Evolutionary conservation across 1,140 invertebrate genomes (phyloP), one percentile per base, ranked within the genome.

Genomic region (Philotrypesis tridentata): DNA sequence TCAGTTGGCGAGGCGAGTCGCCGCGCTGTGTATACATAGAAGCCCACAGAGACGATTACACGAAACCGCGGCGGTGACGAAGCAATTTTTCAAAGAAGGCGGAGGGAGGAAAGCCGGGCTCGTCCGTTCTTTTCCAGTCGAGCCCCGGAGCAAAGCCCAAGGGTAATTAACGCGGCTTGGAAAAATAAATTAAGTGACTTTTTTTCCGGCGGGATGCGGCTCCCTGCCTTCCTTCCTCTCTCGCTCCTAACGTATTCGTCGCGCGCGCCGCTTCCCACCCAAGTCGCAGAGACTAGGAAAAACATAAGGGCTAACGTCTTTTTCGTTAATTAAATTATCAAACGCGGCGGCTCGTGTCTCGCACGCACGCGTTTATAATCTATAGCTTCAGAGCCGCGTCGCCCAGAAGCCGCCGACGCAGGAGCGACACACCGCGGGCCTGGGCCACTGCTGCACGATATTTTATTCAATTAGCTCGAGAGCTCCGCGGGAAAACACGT

Each of bases 151-250:
- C 48, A 55, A 55, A 55, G 48, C 48, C 11, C 21, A 17, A n/a
- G 27, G 31, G 31, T 70, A 70, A 70, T 70, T 70, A 70, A 21
- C 33, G 29, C 68, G 29, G 21, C 27, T 29, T 70, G 68, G 25
- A 37, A 70, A 70, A 70, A 33, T 70, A 33, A 70, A 70, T 70
- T 70, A 70, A n/a, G 31, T 17, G n/a, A 31, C 21, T 70, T 40
- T 65, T 65, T 65, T 61, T 4, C 11, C 63, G 27, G 11, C 7
- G n/a, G 25, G 61, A 63, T 48, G 40, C n/a, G n/a, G n/a, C n/a
- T n/a, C n/a, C n/a, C n/a, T n/a, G n/a, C n/a, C n/a, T n/a, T n/a
- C n/a, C n/a, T n/a, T n/a, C n/a, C n/a, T n/a, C n/a, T n/a, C n/a
- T n/a, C n/a, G n/a, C 40, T 43, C 40, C 1, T 4, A 43, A 43